Evolutionary conservation across 2,113 vertebrate species (phyloP).

Genomic region (Egretta garzetta): DNA sequence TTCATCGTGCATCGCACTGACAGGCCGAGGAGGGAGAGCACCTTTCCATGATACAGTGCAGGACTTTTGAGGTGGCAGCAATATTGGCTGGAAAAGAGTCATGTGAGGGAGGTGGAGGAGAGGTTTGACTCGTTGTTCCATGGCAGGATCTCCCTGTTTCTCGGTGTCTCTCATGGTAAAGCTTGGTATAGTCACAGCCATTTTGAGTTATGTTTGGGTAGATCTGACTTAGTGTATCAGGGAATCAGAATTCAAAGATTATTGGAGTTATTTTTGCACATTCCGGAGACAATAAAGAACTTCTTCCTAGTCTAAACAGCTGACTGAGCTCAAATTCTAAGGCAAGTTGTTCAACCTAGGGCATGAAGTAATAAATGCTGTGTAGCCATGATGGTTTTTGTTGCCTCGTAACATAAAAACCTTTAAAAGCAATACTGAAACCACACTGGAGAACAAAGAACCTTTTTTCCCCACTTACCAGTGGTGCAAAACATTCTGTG

Average conservation of each 20-base stretch:
- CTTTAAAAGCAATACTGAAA: neutral
- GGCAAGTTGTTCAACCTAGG: neutral
- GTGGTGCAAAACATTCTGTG: neutral
- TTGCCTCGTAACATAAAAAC: neutral
- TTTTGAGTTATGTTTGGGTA: neutral
- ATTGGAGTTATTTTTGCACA: neutral
- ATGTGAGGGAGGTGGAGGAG: neutral
- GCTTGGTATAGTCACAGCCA: neutral
- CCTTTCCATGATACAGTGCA: fast-evolving
- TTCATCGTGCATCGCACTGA: neutral
- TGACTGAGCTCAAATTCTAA: neutral
- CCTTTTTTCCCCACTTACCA: neutral
- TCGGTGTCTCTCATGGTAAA: neutral
- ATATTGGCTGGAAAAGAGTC: neutral
- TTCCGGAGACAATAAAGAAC: neutral
- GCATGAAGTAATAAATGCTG: neutral
- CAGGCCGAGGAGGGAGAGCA: neutral
- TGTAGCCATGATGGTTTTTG: neutral
- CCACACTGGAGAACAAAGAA: neutral
- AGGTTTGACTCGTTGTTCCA: neutral
- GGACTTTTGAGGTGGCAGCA: neutral
- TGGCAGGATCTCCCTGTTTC: neutral
- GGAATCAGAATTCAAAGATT: neutral
- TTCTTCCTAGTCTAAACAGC: neutral
- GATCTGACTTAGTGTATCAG: neutral